Conservation (phyloP, 2,888 invertebrate genomes). For the Napeogenes inachia region DNA sequence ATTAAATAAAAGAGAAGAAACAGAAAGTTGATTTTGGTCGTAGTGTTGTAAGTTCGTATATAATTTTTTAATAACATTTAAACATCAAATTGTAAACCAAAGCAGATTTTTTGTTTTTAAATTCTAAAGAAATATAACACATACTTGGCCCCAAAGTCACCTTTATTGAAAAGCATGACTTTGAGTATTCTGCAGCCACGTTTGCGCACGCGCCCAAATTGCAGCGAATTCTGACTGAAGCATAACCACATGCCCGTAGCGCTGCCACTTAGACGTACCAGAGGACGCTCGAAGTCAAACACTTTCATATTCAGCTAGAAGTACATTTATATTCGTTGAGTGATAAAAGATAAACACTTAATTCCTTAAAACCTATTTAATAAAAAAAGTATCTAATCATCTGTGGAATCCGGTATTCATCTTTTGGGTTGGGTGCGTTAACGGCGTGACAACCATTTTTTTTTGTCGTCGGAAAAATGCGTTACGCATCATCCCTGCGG, state of each 20-base stretch:
- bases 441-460: no score
- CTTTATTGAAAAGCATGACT: constrained; percentile 65
- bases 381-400: no score
- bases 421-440: no score
- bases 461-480: no score
- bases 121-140: neutral
- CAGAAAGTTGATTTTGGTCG: no score
- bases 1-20: no score
- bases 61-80: neutral
- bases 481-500: no score
- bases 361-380: no score
- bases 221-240: constrained; percentile 64
- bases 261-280: constrained; percentile 61
- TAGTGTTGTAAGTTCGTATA: no score
- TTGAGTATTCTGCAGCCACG: constrained; percentile 64
- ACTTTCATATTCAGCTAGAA: constrained; percentile 67
- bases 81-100: neutral
- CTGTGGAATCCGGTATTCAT: no score
- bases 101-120: no score
- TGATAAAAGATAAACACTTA: no score
- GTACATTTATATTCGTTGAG: constrained; percentile 11
- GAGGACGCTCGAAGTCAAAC: constrained; percentile 54
- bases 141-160: constrained; percentile 66
- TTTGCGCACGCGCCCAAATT: constrained; percentile 67
- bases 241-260: constrained; percentile 65